These are phyloP conservation scores for Beris morrisii DNA, from an alignment of 2,888 invertebrate genomes.

Conservation along the genomic window DNA sequence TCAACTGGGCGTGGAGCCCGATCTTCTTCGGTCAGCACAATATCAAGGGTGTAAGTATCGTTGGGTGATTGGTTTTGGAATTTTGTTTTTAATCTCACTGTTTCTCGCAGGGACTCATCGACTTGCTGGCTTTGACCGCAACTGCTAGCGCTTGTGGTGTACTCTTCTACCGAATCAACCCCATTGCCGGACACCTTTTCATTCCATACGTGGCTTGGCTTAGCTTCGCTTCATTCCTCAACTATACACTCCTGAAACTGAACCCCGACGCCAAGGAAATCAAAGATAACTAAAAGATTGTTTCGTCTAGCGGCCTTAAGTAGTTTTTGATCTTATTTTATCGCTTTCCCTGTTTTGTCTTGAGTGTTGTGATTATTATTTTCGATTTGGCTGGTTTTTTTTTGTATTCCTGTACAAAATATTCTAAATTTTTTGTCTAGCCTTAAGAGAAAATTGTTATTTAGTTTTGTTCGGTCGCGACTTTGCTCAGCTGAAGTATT, in stretches of 20 bases:
- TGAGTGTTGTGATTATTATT: too few species aligned
- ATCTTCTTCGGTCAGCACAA: slow-evolving; percentile 77
- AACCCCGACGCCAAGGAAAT: slow-evolving; percentile 53
- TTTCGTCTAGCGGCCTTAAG: not conserved
- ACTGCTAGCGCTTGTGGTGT: slow-evolving; percentile 63
- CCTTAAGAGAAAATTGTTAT: too few species aligned
- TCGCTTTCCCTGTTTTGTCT: too few species aligned
- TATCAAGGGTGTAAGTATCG: slow-evolving; percentile 66
- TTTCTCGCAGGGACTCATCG: slow-evolving; percentile 63
- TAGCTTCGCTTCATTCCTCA: slow-evolving; percentile 68
- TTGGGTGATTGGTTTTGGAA: not conserved
- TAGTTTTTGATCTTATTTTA: too few species aligned
- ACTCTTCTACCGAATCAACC: slow-evolving; percentile 66
- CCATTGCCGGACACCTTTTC: slow-evolving; percentile 67
- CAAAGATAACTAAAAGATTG: not conserved
- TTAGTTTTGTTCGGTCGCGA: too few species aligned
- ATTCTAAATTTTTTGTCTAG: too few species aligned
- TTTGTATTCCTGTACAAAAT: too few species aligned
- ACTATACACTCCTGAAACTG: slow-evolving; percentile 66
- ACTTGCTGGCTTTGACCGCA: slow-evolving; percentile 62
- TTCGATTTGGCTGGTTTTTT: too few species aligned
- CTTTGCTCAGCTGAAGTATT: too few species aligned
- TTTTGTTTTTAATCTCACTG: not conserved
- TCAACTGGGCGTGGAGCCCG: slow-evolving; percentile 87
- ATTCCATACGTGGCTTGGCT: slow-evolving; percentile 78